These are phyloP conservation scores for Trididemnum miniatum DNA, from an alignment of 23 tunicate species.

Conservation along the genomic window DNA sequence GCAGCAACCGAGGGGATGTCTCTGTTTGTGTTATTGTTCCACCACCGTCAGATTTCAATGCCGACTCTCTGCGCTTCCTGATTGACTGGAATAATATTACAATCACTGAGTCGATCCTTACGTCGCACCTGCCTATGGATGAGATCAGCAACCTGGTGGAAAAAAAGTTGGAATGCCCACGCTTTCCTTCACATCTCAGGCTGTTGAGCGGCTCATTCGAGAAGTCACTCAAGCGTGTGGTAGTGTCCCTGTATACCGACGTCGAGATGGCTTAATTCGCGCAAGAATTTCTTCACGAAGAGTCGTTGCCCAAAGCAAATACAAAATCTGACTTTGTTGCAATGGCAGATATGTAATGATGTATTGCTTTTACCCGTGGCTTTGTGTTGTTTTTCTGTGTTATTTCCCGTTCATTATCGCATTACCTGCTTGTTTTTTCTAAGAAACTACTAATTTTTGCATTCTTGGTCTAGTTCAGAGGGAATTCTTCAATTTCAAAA, in stretches of 20 bases:
- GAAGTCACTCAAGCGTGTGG: conserved; percentile 11
- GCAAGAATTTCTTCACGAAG: conserved; percentile 1
- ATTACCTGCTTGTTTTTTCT: not conserved
- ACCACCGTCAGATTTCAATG: conserved; percentile 3
- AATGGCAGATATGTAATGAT: not conserved
- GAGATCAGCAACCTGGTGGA: not conserved
- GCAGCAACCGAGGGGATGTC: conserved; percentile 6
- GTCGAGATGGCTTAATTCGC: conserved; percentile 22
- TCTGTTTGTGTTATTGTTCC: not conserved
- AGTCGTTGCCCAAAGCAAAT: conserved; percentile 11
- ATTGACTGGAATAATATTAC: conserved; percentile 12
- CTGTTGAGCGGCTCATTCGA: conserved; percentile 17
- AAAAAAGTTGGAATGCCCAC: conserved; percentile 15
- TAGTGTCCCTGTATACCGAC: not conserved
- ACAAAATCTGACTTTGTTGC: conserved; percentile 12
- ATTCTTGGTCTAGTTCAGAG: not conserved
- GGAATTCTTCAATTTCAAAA: not conserved
- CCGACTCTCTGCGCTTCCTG: conserved; percentile 13
- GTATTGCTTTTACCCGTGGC: not conserved
- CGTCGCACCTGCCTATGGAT: conserved; percentile 3
- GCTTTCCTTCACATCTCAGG: conserved; percentile 23
- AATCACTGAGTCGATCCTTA: conserved; percentile 14
- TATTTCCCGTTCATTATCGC: not conserved
- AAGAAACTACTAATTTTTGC: not conserved
- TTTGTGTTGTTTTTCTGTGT: not conserved